These are phyloP conservation scores for Fopius arisanus DNA, from an alignment of 1,140 invertebrate species.

Conservation along the genomic window DNA sequence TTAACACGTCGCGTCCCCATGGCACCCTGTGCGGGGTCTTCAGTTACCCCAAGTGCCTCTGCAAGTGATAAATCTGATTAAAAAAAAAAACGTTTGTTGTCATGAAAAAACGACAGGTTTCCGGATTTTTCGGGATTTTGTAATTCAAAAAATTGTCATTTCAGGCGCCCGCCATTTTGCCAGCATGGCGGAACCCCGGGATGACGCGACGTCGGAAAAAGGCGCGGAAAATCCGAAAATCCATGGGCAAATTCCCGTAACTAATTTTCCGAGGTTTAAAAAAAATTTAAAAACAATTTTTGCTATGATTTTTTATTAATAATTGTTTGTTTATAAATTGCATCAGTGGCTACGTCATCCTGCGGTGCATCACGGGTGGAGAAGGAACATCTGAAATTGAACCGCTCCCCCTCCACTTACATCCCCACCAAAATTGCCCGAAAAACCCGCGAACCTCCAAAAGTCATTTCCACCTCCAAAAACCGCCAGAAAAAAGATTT, in stretches of 20 bases:
- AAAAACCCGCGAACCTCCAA: conserved; percentile 38
- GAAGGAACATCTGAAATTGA: conserved; percentile 50
- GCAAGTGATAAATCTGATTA: neutral
- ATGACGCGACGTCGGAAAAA: conserved; percentile 15
- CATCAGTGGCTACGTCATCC: conserved; percentile 12
- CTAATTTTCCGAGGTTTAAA: neutral
- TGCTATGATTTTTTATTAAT: neutral
- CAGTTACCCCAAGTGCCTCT: neutral
- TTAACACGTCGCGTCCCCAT: neutral
- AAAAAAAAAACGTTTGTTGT: too few relatives aligned
- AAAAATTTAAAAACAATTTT: neutral
- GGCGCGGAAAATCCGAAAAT: neutral
- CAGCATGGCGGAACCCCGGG: conserved; percentile 6
- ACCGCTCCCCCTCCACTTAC: conserved; percentile 34
- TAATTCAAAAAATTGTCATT: neutral
- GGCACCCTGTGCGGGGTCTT: neutral
- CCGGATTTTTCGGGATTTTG: neutral
- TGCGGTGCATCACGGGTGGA: conserved; percentile 38
- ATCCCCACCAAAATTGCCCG: conserved; percentile 47
- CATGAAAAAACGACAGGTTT: too few relatives aligned
- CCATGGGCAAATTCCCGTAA: neutral
- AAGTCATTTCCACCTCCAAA: conserved; percentile 33
- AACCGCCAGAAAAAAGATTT: too few relatives aligned
- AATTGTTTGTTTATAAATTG: conserved; percentile 5
- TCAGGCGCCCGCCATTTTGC: neutral